Base-by-base conservation (phyloP, 2,888 invertebrate genomes). In the Caenorhabditis wallacei region DNA sequence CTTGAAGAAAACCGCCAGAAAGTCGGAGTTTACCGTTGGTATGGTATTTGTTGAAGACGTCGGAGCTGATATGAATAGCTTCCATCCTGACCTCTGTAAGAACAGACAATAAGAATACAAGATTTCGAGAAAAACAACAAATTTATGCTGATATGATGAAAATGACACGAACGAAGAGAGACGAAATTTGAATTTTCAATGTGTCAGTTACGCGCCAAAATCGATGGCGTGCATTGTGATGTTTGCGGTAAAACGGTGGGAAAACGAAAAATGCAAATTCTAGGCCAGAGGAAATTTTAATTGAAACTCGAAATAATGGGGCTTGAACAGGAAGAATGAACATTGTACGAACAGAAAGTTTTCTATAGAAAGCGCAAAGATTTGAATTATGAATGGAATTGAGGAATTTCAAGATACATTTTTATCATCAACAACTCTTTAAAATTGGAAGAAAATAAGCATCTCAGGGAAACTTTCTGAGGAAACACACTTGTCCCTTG, bases 1-100 rank as follows among this genome's bases (percentile, higher is more conserved):
- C 63, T 43, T 84, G 83, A 20, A 80, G 46, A 61, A 54, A 80
- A 16, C 76, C 80, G 1, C 68, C 30, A 1, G 68, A 43, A 0
- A 84, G 56, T 5, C 69, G 71, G n/a, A 84, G 57, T 54, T 84
- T 80, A 18, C 80, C 80, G 11, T 80, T 72, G 3, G 54, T 26
- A 26, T 69, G 80, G 56, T 80, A 80, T 51, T 84, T 84, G 43
- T 84, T 69, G 59, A 80, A 83, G 48, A 37, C 46, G 11, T 64
- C 70, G 16, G 48, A 30, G 16, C 24, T 57, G 30, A 83, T 66
- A 3, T 59, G 20, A 46, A 80, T 72, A 5, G 40, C 54, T 2
- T 80, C 22, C 83, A 83, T 83, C 4, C 4, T 69, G 1, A 18
- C 46, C 18, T 48, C 46, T 48, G 8, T 4, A 48, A 43, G 13